These are phyloP conservation scores for Perca fluviatilis DNA, from an alignment of 2,113 vertebrate genomes.

Conservation along the genomic window DNA sequence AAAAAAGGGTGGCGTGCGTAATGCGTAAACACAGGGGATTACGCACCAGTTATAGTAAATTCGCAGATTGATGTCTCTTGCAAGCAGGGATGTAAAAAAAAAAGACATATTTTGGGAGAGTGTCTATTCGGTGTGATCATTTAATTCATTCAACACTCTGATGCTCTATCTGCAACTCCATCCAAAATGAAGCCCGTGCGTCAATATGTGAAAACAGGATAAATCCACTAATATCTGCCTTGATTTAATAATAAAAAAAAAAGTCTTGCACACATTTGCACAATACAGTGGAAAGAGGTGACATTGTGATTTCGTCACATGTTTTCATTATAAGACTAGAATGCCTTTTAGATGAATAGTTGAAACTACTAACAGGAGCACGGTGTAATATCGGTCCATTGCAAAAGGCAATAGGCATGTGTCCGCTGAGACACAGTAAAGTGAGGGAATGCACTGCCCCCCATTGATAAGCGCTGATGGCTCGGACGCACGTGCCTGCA, in stretches of 20 bases:
- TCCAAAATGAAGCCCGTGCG: too few relatives aligned
- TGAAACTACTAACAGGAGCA: background rate
- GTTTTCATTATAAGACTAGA: background rate
- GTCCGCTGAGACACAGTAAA: background rate
- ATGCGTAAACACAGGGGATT: background rate
- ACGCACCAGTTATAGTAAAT: background rate
- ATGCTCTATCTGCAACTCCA: background rate
- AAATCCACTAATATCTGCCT: background rate
- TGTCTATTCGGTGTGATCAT: too few relatives aligned
- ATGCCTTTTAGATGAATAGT: background rate
- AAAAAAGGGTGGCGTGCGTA: background rate
- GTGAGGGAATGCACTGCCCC: background rate
- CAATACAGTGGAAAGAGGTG: background rate
- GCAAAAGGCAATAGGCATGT: background rate
- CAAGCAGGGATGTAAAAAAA: background rate
- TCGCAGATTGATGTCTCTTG: background rate
- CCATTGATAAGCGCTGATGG: background rate
- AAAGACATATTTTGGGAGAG: background rate
- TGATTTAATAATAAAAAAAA: background rate
- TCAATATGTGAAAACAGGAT: background rate
- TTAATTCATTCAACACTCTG: background rate
- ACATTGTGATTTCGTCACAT: background rate
- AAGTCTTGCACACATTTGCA: background rate
- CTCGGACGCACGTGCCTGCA: conserved; percentile 8
- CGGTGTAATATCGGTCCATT: background rate